phyloP scores from a whole-genome alignment of 1,140 invertebrate species.

The Drosophila carrolli region DNA sequence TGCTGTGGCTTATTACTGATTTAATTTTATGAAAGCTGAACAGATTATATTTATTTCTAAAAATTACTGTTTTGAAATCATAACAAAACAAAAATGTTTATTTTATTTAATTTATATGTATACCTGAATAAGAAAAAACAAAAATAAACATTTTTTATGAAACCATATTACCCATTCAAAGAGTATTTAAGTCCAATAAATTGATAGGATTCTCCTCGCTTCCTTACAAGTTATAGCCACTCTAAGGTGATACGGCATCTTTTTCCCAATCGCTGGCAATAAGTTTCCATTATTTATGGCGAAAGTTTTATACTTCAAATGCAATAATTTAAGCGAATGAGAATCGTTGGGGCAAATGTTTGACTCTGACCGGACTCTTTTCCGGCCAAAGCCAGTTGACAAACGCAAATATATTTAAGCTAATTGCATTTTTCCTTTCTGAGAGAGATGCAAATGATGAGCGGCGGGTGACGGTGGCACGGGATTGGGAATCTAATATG shows the following conservation, averaged over 20 bases:
- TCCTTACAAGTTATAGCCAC: slow-evolving; percentile 3
- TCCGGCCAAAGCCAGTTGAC: slow-evolving; percentile 5
- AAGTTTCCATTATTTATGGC: slow-evolving; percentile 50
- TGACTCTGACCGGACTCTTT: not conserved
- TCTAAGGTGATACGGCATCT: not conserved
- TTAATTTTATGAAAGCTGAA: too few relatives aligned
- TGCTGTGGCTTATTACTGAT: too few relatives aligned
- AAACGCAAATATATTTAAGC: slow-evolving; percentile 62
- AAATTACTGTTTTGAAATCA: too few relatives aligned
- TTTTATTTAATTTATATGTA: too few relatives aligned
- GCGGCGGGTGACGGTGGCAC: not conserved
- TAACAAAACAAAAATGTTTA: too few relatives aligned
- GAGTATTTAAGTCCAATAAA: not conserved
- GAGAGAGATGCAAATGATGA: slow-evolving; percentile 2
- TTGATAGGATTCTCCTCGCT: not conserved
- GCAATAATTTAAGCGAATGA: slow-evolving; percentile 32
- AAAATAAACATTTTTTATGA: too few relatives aligned
- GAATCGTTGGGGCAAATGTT: not conserved
- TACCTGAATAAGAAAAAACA: too few relatives aligned
- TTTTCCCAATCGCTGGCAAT: slow-evolving; percentile 18
- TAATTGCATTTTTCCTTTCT: slow-evolving; percentile 60
- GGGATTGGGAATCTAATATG: slow-evolving; percentile 44
- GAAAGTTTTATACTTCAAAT: slow-evolving; percentile 25
- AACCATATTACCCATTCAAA: not conserved
- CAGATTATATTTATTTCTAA: too few relatives aligned